Evolutionary conservation across 2,888 invertebrate species (phyloP).

Genomic region (Sepiola atlantica): DNA sequence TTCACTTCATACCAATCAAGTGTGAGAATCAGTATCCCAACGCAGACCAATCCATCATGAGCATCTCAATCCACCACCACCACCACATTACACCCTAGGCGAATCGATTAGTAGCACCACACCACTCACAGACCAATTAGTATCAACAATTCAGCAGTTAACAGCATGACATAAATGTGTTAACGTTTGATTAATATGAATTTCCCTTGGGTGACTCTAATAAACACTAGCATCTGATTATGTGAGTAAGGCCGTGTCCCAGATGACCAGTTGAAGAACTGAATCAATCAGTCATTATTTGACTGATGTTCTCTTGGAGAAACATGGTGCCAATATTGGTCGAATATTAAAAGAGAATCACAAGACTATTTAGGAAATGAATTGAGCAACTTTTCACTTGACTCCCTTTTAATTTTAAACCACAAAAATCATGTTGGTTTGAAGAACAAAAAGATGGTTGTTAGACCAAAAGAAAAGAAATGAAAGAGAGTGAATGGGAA

Average conservation of each 20-base stretch:
- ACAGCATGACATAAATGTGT: neutral
- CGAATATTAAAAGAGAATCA: neutral
- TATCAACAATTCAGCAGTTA: neutral
- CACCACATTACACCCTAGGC: too few relatives aligned
- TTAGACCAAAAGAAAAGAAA: neutral
- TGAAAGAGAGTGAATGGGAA: neutral
- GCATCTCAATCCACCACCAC: too few relatives aligned
- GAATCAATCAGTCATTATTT: neutral
- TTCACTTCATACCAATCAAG: too few relatives aligned
- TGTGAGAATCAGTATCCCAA: too few relatives aligned
- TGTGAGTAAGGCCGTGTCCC: neutral
- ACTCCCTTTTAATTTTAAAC: neutral
- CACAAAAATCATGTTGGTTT: neutral
- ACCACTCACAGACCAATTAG: neutral
- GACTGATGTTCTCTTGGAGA: neutral
- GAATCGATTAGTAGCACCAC: neutral
- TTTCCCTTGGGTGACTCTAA: conserved; percentile 19
- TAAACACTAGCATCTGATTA: neutral
- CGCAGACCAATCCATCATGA: too few relatives aligned
- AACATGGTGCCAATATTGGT: neutral
- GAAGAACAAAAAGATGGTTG: neutral
- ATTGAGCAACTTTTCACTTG: neutral
- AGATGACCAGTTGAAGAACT: neutral
- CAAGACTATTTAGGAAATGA: neutral
- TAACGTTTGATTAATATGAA: neutral